Evolutionary conservation across 2,113 vertebrate species (phyloP), one percentile per base, ranked within the genome.

Genomic region (Channa argus): DNA sequence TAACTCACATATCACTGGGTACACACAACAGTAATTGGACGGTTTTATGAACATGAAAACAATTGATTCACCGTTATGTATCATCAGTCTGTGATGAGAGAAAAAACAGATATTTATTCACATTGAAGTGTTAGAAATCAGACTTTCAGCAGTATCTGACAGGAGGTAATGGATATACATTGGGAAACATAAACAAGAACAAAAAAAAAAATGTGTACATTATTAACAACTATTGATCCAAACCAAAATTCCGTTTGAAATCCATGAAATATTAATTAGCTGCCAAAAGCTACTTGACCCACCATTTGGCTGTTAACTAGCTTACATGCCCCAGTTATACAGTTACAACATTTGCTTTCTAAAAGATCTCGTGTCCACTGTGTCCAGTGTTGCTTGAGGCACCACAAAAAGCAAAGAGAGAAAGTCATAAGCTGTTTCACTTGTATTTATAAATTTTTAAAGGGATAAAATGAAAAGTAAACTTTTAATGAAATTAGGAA

Each of bases 231-330:
- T 45, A 36, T 45, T 36, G 41, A 53, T 47, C 41, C 41, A 41
- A 49, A 41, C 1, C 6, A 53, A 72, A 41, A 41, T 53, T 13
- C 53, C 8, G 4, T n/a, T 12, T 12, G 34, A 65, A 59, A 52
- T 47, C 12, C 34, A 69, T 69, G 43, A 55, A 46, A 54, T 55
- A 39, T 63, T 41, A 71, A 52, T 71, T n/a, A 52, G 14, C 13
- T 52, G 43, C 45, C 13, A 47, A 47, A 63, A 63, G 44, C 7
- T 2, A 24, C 24, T 24, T 24, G 24, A 24, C 24, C 24, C 24
- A 24, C 24, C 24, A 24, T 24, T 24, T 24, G 24, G 24, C 24
- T 24, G 24, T 24, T 24, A 24, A 24, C 24, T 24, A 24, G 24
- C 24, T 24, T 24, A 24, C 24, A 24, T 24, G 24, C 24, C 24